Evolutionary conservation across 1,140 invertebrate genomes (phyloP).

Genomic region (Rhagoletis zephyria): DNA sequence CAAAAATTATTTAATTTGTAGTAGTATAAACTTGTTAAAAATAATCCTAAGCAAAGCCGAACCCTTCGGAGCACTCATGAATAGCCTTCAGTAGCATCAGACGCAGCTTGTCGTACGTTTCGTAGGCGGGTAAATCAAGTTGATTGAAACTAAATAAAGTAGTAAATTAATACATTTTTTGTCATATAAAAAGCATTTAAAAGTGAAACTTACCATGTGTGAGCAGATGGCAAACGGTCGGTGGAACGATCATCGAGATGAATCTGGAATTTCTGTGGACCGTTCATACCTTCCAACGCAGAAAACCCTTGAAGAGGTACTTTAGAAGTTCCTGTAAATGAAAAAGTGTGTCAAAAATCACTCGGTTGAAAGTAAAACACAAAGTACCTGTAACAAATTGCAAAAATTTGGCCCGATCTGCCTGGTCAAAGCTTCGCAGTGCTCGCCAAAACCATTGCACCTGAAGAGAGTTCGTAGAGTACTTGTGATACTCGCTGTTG

Average conservation of each 20-base stretch:
- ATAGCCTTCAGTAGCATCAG: too few species aligned
- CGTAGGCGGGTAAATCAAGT: too few species aligned
- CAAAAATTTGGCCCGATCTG: conserved; percentile 92
- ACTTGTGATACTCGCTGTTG: conserved; percentile 95
- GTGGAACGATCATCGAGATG: conserved; percentile 93
- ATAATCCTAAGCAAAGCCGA: too few species aligned
- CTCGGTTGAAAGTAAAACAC: too few species aligned
- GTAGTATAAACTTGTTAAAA: too few species aligned
- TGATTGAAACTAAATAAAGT: too few species aligned
- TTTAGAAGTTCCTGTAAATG: conserved; percentile 93
- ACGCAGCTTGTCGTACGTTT: too few species aligned
- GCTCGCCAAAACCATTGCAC: conserved; percentile 97
- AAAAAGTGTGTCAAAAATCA: too few species aligned
- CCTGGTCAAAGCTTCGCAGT: conserved; percentile 92
- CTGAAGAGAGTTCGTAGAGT: conserved; percentile 90
- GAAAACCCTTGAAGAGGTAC: conserved; percentile 95
- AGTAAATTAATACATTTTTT: too few species aligned
- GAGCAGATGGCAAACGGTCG: conserved; percentile 91
- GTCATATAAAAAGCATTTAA: too few species aligned
- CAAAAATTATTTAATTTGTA: too few species aligned
- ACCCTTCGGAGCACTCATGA: too few species aligned
- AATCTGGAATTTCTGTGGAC: conserved; percentile 95
- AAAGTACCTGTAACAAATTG: conserved; percentile 97
- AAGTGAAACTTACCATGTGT: conserved; percentile 93
- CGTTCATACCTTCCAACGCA: conserved; percentile 95